Evolutionary conservation across 2,888 invertebrate species (phyloP).

Genomic region (Nymphalis urticae): DNA sequence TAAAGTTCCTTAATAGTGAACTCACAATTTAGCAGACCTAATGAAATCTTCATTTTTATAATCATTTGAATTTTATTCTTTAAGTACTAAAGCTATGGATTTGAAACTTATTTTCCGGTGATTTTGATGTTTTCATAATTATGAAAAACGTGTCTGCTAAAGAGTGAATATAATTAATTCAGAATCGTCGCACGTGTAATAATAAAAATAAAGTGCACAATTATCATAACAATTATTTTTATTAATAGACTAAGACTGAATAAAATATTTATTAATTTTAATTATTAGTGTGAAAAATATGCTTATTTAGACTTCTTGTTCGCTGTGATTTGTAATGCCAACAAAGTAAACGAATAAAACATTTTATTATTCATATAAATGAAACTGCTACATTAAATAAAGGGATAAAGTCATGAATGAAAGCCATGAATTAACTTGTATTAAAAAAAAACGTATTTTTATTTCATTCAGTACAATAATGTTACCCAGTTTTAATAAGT

Average conservation of each 20-base stretch:
- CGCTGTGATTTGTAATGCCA: conserved; percentile 57
- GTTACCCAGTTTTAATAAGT: too few relatives aligned
- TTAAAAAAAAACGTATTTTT: too few relatives aligned
- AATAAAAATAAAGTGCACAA: conserved; percentile 63
- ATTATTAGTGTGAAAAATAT: not conserved
- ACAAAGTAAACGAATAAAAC: too few relatives aligned
- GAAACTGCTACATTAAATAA: too few relatives aligned
- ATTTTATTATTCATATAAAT: too few relatives aligned
- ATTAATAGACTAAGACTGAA: conserved; percentile 75
- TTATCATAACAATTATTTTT: conserved; percentile 60
- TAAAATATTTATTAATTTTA: conserved; percentile 12
- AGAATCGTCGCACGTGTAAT: conserved; percentile 66
- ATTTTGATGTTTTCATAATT: not conserved
- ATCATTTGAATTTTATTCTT: too few relatives aligned
- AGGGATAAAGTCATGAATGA: too few relatives aligned
- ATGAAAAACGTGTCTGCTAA: conserved; percentile 48
- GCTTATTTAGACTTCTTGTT: conserved; percentile 64
- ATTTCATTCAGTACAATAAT: too few relatives aligned
- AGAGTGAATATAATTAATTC: conserved; percentile 50
- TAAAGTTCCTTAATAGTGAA: conserved; percentile 64
- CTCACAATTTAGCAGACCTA: conserved; percentile 56
- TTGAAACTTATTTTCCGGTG: not conserved
- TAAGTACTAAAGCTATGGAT: too few relatives aligned
- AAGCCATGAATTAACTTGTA: too few relatives aligned
- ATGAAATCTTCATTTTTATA: not conserved